These are phyloP conservation scores for Atherinosoma microstoma DNA, from an alignment of 2,797 vertebrate genomes.

Conservation along the genomic window DNA sequence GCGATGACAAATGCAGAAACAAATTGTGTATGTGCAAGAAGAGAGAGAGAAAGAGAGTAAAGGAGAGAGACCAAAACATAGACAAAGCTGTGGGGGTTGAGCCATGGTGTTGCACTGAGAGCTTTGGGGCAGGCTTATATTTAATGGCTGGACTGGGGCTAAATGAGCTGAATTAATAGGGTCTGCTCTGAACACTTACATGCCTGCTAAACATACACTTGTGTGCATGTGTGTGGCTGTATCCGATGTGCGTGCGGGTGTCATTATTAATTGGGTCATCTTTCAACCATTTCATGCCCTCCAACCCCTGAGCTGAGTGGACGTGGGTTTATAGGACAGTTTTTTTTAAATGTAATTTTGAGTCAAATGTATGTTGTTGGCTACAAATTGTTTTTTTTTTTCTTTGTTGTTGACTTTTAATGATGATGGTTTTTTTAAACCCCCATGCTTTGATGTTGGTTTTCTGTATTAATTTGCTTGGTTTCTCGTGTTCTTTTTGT, in stretches of 20 bases:
- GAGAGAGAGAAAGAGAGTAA: not conserved
- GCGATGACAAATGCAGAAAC: slow-evolving; percentile 16
- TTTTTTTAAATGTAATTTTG: slow-evolving; percentile 31
- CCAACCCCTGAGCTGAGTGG: slow-evolving; percentile 41
- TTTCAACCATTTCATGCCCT: slow-evolving; percentile 69
- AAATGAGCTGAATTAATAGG: slow-evolving; percentile 86
- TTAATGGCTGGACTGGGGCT: slow-evolving; percentile 82
- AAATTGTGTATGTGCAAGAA: slow-evolving; percentile 7
- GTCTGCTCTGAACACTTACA: slow-evolving; percentile 78
- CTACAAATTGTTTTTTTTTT: slow-evolving; percentile 18
- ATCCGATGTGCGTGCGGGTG: slow-evolving; percentile 9
- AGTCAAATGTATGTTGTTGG: not conserved
- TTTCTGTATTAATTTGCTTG: slow-evolving; percentile 19
- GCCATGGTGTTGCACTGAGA: slow-evolving; percentile 50
- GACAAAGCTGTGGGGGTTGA: slow-evolving; percentile 64
- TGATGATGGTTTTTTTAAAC: not conserved
- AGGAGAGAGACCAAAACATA: slow-evolving; percentile 17
- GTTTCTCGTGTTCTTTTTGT: slow-evolving; percentile 23
- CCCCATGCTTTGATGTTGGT: not conserved
- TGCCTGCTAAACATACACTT: slow-evolving; percentile 78
- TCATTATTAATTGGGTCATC: slow-evolving; percentile 77
- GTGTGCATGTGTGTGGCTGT: slow-evolving; percentile 28
- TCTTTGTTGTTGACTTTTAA: not conserved
- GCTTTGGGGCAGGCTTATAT: slow-evolving; percentile 78
- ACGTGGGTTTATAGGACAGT: slow-evolving; percentile 55